Percentiles rank a stretch among this genome's conserved stretches.
Conservation (phyloP, 2,797 vertebrate species). For the Melanogrammus aeglefinus region DNA sequence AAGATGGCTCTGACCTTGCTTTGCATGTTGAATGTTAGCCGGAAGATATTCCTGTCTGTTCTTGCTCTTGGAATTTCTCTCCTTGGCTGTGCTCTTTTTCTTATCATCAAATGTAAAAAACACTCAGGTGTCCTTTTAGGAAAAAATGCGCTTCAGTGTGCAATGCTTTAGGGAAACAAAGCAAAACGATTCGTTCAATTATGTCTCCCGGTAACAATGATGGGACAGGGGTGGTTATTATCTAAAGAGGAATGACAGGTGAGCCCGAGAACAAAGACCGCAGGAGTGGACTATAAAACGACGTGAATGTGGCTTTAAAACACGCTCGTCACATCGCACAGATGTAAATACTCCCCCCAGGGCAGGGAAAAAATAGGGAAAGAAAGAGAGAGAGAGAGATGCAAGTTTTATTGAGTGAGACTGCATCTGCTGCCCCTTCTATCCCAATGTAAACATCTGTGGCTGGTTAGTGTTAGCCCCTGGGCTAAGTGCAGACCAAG, state of each 20-base stretch:
- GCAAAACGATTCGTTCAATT: not conserved
- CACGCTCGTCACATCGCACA: slow-evolving; percentile 63
- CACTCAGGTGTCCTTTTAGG: slow-evolving; percentile 61
- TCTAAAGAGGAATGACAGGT: slow-evolving; percentile 63
- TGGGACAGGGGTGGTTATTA: not conserved
- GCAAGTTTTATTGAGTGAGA: slow-evolving; percentile 77
- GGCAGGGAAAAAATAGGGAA: slow-evolving; percentile 57
- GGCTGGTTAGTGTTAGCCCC: slow-evolving; percentile 83
- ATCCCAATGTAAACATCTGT: slow-evolving; percentile 75
- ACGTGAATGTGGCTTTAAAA: slow-evolving; percentile 58
- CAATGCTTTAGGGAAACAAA: not conserved
- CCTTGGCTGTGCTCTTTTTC: slow-evolving; percentile 65
- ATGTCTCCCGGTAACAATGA: not conserved
- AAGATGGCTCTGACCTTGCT: slow-evolving; percentile 42
- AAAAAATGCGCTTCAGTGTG: slow-evolving; percentile 35
- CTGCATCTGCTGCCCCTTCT: slow-evolving; percentile 72
- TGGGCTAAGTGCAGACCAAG: slow-evolving; percentile 78
- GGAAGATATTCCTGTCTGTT: slow-evolving; percentile 74
- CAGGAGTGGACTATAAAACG: slow-evolving; percentile 49
- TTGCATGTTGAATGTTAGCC: slow-evolving; percentile 64
- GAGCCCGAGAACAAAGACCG: slow-evolving; percentile 59
- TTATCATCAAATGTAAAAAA: slow-evolving; percentile 63
- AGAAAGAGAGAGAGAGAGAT: slow-evolving; percentile 67
- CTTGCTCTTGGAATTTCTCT: slow-evolving; percentile 74
- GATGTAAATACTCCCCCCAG: slow-evolving; percentile 64